phyloP scores from a whole-genome alignment of 37 sponge, comb jelly and placozoan genomes.

The Bolinopsis microptera region DNA sequence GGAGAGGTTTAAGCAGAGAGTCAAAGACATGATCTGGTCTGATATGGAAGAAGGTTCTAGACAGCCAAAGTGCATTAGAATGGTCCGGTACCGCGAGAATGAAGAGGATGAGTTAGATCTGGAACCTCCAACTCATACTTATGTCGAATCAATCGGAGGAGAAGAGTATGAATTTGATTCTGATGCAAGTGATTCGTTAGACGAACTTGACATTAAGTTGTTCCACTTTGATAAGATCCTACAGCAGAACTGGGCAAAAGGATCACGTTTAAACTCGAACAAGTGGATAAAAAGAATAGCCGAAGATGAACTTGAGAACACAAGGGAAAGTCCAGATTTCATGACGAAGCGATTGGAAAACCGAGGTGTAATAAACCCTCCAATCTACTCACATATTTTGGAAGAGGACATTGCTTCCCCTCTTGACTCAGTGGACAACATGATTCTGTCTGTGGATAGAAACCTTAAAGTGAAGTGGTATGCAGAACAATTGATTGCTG shows the following conservation, averaged over 20 bases:
- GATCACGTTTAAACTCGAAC: background rate
- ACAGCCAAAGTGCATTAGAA: background rate
- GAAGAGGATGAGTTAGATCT: background rate
- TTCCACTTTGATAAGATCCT: background rate
- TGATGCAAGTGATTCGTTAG: background rate
- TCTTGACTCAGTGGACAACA: constrained; percentile 15
- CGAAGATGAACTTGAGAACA: background rate
- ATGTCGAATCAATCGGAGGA: background rate
- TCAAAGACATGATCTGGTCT: background rate
- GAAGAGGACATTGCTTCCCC: background rate
- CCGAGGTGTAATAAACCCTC: background rate
- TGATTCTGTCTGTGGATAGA: background rate
- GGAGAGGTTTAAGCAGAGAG: background rate
- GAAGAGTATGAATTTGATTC: background rate
- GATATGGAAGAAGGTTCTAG: background rate
- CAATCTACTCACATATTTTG: background rate
- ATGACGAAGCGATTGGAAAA: background rate
- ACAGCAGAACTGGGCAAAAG: background rate
- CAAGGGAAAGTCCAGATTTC: background rate
- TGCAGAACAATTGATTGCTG: background rate
- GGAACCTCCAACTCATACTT: background rate
- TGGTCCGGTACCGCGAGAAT: background rate
- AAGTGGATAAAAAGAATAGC: background rate
- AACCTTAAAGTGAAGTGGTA: background rate
- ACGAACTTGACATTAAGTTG: background rate